phyloP scores from a whole-genome alignment of 2,888 invertebrate genomes.

The Ctenicera cuprea region DNA sequence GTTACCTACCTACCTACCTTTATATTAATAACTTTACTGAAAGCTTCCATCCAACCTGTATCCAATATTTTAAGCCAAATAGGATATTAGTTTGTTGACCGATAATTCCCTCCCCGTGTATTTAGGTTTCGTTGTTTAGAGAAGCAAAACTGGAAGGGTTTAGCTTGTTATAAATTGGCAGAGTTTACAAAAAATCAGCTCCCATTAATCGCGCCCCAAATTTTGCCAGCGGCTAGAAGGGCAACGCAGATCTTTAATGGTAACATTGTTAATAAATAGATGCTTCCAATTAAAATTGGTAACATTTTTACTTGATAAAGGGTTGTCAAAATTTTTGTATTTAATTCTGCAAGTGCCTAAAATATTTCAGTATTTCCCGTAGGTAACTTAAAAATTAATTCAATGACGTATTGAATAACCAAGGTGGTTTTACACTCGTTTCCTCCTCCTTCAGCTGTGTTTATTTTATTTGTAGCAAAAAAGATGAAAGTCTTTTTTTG shows the following conservation, averaged over 20 bases:
- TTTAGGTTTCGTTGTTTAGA: slow-evolving; percentile 22
- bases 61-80: neutral
- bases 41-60: too few species aligned
- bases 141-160: slow-evolving; percentile 16
- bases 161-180: slow-evolving; percentile 21
- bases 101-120: neutral
- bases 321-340: neutral
- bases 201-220: slow-evolving; percentile 25
- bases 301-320: neutral
- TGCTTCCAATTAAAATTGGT: neutral
- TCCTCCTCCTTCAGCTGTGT: neutral
- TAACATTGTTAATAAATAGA: slow-evolving; percentile 1
- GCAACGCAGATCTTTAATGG: neutral
- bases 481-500: neutral
- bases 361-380: too few species aligned
- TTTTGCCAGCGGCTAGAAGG: slow-evolving; percentile 10
- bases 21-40: neutral
- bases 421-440: neutral
- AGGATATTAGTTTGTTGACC: neutral
- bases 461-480: neutral
- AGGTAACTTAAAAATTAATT: neutral
- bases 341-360: too few species aligned
- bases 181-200: slow-evolving; percentile 20
- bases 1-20: too few species aligned
- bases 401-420: neutral